Conservation (phyloP, 2,888 invertebrate species). For the Lasioglossum malachurum region DNA sequence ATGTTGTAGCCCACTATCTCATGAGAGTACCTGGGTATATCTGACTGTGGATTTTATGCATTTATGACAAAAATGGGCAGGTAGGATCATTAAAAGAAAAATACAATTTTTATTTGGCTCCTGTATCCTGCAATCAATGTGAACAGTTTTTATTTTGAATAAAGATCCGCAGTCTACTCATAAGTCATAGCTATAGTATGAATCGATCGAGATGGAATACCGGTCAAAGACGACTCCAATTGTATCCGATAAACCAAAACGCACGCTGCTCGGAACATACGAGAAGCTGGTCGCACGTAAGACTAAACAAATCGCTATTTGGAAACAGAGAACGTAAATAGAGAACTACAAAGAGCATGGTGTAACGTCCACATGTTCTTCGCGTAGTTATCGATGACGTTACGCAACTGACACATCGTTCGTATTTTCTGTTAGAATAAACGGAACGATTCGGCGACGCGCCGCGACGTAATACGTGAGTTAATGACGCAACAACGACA, state of each 20-base stretch:
- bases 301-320: not conserved
- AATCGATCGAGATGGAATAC: not conserved
- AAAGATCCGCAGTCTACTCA: too few species aligned
- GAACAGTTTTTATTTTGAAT: too few species aligned
- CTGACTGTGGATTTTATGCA: too few species aligned
- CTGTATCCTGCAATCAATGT: too few species aligned
- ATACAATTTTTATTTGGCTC: too few species aligned
- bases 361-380: constrained; percentile 54
- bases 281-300: not conserved
- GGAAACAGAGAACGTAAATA: not conserved
- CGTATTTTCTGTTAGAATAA: constrained; percentile 17
- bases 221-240: not conserved
- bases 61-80: too few species aligned
- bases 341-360: constrained; percentile 16
- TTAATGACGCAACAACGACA: constrained; percentile 42
- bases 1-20: too few species aligned
- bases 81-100: too few species aligned
- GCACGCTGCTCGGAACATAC: not conserved
- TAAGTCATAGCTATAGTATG: too few species aligned
- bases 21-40: too few species aligned
- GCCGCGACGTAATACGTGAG: constrained; percentile 11
- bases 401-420: constrained; percentile 62
- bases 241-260: not conserved
- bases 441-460: not conserved
- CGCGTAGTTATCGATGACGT: constrained; percentile 52